Base-by-base conservation (phyloP, 2,113 vertebrate genomes). In the Chaenocephalus aceratus region DNA sequence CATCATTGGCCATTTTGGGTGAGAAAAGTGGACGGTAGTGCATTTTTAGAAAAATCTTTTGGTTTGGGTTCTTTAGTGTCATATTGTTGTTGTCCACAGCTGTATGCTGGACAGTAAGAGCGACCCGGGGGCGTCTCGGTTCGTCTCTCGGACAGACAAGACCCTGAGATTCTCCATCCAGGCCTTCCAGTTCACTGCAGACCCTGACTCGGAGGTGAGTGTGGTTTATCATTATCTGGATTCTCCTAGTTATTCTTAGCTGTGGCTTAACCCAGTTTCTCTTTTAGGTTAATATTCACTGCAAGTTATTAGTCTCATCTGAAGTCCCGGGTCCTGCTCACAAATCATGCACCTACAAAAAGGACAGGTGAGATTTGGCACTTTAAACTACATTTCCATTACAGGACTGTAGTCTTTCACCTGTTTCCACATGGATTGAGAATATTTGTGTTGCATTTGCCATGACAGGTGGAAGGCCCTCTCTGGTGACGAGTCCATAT, bases 1-100 rank as follows among this genome's bases (percentile, higher is more conserved):
- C 5, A 82, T 95, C 30, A 92, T 95, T 58, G 89, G 90, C 61
- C 92, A 95, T 67, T 91, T 79, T 78, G 94, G 94, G 94, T 95
- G 68, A 57, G 90, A 75, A 57, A 72, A 53, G 8, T 49, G 5
- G 18, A 62, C 10, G 6, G 3, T 30, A 3, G 5, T 4, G 5
- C 3, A 18, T 57, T 41, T 79, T 3, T 14, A 23, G 36, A 30
- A 11, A 12, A 6, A 9, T 2, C 12, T 62, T 72, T 51, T 23
- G 4, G 4, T 10, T 23, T 36, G 3, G 16, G 54, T 30, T 46
- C 4, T 23, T 57, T 12, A 52, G n/a, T 45, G 14, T 46, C 2
- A 15, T 15, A 5, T 56, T 72, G 30, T 46, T 76, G 1, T 66
- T 44, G 9, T 68, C 64, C 13, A 11, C 30, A 95, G 93, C 2